Base-by-base conservation (phyloP, 2,888 invertebrate species). In the Clanis bilineata region DNA sequence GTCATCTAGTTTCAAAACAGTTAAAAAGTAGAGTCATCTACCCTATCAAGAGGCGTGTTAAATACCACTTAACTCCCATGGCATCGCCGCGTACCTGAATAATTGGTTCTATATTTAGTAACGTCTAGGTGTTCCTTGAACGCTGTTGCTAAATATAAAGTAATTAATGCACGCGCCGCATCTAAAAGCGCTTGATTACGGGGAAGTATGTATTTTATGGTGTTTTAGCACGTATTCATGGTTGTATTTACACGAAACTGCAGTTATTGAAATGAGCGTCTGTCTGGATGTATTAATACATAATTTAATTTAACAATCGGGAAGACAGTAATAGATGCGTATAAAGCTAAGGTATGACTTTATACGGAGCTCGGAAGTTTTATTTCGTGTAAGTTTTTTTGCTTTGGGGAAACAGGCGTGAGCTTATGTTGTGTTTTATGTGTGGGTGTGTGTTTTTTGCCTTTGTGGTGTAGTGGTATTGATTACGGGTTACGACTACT, bases 111-210 rank as follows among this genome's bases (percentile, higher is more conserved):
- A 68, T 70, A 68, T 68, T 58, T 66, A 65, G 60, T 61, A 9
- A 44, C 56, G 51, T 47, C 64, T 65, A 58, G 55, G 65, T 62
- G 63, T 70, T 70, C 70, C 66, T 65, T 58, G 66, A 68, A 68
- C 43, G 56, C 57, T 45, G 57, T 28, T 56, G 61, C 64, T 69
- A 68, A 68, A 70, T 69, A 66, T 70, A 70, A 70, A 69, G 51
- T 63, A 60, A 63, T 63, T 60, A 59, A 47, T 21, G 58, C 68
- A 69, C 71, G 69, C 62, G 64, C 59, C 58, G 71, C 62, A 65
- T 70, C 60, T 61, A 47, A 61, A 59, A 67, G 60, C 23, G 63
- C 65, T 61, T 61, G 56, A 44, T 39, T 55, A 58, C 18, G 45
- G 57, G 56, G 62, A 62, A 62, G 38, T 18, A 22, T 22, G 56